These are phyloP conservation scores for Phataginus tricuspis DNA, from an alignment of 2,797 vertebrate species.

Conservation along the genomic window DNA sequence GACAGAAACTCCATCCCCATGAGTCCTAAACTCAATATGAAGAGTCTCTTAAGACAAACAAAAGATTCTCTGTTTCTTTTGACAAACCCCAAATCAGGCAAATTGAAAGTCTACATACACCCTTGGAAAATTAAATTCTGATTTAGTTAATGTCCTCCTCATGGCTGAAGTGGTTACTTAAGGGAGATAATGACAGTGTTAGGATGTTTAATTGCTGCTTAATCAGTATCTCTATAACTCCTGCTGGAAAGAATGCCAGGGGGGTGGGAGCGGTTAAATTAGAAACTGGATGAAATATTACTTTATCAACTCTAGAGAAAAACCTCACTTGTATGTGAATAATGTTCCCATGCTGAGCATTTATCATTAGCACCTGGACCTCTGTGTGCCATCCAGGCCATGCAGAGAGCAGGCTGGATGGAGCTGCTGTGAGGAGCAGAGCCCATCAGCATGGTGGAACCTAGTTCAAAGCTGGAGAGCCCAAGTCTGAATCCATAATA, in stretches of 20 bases:
- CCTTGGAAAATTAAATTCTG: constrained; percentile 76
- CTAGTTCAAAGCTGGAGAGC: not conserved
- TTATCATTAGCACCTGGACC: not conserved
- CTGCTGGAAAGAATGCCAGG: constrained; percentile 55
- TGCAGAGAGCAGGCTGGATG: not conserved
- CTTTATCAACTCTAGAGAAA: not conserved
- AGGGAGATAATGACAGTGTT: constrained; percentile 71
- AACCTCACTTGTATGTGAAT: not conserved
- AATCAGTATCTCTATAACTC: constrained; percentile 74
- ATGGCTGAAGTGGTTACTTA: constrained; percentile 76
- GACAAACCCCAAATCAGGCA: constrained; percentile 54
- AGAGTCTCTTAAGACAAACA: constrained; percentile 61
- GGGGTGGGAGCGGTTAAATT: not conserved
- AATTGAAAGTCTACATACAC: constrained; percentile 66
- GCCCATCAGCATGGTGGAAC: accelerated
- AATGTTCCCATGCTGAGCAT: not conserved
- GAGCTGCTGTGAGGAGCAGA: not conserved
- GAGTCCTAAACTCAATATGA: constrained; percentile 44
- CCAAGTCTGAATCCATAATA: not conserved
- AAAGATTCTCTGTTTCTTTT: constrained; percentile 42
- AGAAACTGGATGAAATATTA: constrained; percentile 49
- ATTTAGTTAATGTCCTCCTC: constrained; percentile 73
- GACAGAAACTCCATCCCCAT: constrained; percentile 28
- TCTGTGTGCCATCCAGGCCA: not conserved
- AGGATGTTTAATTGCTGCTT: constrained; percentile 75